These are phyloP conservation scores for Thunnus albacares DNA, from an alignment of 2,797 vertebrate species.

Conservation along the genomic window DNA sequence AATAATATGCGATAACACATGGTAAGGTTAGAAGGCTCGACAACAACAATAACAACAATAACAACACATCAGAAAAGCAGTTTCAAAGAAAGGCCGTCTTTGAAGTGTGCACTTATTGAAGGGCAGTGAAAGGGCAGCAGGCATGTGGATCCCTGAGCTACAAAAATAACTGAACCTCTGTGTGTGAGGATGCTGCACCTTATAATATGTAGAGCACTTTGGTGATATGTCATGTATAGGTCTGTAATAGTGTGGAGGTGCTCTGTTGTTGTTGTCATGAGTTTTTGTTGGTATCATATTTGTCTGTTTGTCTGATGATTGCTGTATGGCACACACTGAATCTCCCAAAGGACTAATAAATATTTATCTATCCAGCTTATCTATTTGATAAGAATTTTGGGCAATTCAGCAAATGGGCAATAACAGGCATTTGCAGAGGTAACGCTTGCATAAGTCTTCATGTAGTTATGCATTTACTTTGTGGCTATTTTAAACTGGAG, in stretches of 20 bases:
- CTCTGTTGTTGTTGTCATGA: too few species aligned
- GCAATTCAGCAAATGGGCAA: conserved; percentile 12
- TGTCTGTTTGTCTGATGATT: too few species aligned
- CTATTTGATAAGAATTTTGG: neutral
- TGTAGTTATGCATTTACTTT: conserved; percentile 8
- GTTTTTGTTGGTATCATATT: too few species aligned
- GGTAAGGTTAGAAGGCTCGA: conserved; percentile 40
- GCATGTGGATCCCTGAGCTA: conserved; percentile 6
- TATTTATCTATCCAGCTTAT: too few species aligned
- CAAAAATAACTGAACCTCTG: too few species aligned
- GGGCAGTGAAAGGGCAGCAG: conserved; percentile 46
- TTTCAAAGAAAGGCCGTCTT: conserved; percentile 36
- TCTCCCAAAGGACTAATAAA: too few species aligned
- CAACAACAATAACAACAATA: conserved; percentile 43
- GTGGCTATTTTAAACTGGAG: neutral
- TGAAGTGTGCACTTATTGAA: conserved; percentile 49
- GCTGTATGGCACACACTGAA: too few species aligned
- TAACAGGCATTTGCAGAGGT: conserved; percentile 1
- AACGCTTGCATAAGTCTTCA: neutral
- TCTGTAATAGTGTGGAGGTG: too few species aligned
- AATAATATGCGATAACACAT: conserved; percentile 55
- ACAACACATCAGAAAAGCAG: conserved; percentile 20
- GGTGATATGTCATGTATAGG: too few species aligned
- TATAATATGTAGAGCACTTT: too few species aligned
- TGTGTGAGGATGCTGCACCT: too few species aligned